phyloP scores from a whole-genome alignment of 2,797 vertebrate genomes.

The Hybognathus amarus region DNA sequence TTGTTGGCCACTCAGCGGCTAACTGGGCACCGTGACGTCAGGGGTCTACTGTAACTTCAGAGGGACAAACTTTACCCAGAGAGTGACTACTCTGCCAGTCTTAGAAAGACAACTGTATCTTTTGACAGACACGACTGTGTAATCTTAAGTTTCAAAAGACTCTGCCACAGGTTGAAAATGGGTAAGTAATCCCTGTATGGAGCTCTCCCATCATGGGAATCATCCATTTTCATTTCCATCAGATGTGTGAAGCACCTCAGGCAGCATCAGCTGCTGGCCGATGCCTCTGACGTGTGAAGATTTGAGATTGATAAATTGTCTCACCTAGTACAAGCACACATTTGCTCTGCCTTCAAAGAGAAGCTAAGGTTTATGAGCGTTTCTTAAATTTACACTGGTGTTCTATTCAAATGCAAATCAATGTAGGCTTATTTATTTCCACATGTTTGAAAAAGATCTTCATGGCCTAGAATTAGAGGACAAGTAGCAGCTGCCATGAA shows the following conservation, averaged over 20 bases:
- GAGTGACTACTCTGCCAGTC: too few species aligned
- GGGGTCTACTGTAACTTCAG: too few species aligned
- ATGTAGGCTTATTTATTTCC: slow-evolving; percentile 50
- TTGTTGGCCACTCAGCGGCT: too few species aligned
- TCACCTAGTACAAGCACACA: slow-evolving; percentile 33
- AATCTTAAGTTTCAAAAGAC: slow-evolving; percentile 31
- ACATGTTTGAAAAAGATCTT: slow-evolving; percentile 40
- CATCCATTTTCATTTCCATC: slow-evolving; percentile 41
- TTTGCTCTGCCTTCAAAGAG: not conserved
- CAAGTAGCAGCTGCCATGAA: not conserved
- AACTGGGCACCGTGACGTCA: too few species aligned
- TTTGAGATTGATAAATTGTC: slow-evolving; percentile 34
- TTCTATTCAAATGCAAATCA: slow-evolving; percentile 56
- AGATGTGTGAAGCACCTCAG: slow-evolving; percentile 40
- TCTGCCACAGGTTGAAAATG: slow-evolving; percentile 28
- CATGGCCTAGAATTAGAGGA: slow-evolving; percentile 16
- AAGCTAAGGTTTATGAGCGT: too few species aligned
- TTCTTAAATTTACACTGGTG: slow-evolving; percentile 46
- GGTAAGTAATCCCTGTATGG: slow-evolving; percentile 16
- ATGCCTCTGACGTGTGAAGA: slow-evolving; percentile 27
- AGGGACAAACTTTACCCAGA: too few species aligned
- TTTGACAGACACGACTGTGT: not conserved
- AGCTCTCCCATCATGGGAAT: slow-evolving; percentile 15
- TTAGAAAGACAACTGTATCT: not conserved
- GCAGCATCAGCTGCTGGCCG: slow-evolving; percentile 20